A percentile compares a stretch with the other conserved stretches of the same genome.
Evolutionary conservation across 2,888 invertebrate species (phyloP).

Genomic region (Zygaena filipendulae): DNA sequence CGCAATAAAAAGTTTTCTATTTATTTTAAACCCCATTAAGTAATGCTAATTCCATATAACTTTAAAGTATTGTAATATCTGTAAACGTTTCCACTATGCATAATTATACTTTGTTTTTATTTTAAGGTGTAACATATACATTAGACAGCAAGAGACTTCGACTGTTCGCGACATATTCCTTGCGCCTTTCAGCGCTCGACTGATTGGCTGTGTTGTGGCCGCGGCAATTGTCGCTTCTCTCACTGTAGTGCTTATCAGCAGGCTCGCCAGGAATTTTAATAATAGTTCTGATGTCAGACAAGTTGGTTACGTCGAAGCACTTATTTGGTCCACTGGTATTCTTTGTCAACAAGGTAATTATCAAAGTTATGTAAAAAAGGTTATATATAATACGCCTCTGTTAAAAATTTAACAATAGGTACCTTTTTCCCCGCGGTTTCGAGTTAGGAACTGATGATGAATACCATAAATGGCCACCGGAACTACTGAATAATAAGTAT

Average conservation of each 20-base stretch:
- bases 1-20: too few species aligned
- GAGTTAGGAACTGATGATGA: too few species aligned
- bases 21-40: too few species aligned
- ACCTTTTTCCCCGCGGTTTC: too few species aligned
- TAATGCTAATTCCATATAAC: too few species aligned
- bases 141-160: conserved; percentile 70
- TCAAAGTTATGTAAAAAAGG: too few species aligned
- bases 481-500: too few species aligned
- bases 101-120: too few species aligned
- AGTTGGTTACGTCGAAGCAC: conserved; percentile 61
- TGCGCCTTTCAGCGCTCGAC: conserved; percentile 67
- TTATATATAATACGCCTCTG: neutral
- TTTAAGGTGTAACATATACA: conserved; percentile 71
- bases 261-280: conserved; percentile 45
- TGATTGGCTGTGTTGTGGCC: conserved; percentile 62
- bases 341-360: conserved; percentile 75
- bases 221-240: conserved; percentile 59
- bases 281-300: conserved; percentile 27
- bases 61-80: too few species aligned
- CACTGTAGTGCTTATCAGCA: conserved; percentile 57
- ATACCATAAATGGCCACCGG: too few species aligned
- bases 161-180: conserved; percentile 72
- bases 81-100: too few species aligned
- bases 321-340: conserved; percentile 72
- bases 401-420: too few species aligned